A percentile compares a stretch with the other conserved stretches of the same genome.
These are phyloP conservation scores for Fregata magnificens DNA, from an alignment of 2,113 vertebrate species.

Conservation along the genomic window DNA sequence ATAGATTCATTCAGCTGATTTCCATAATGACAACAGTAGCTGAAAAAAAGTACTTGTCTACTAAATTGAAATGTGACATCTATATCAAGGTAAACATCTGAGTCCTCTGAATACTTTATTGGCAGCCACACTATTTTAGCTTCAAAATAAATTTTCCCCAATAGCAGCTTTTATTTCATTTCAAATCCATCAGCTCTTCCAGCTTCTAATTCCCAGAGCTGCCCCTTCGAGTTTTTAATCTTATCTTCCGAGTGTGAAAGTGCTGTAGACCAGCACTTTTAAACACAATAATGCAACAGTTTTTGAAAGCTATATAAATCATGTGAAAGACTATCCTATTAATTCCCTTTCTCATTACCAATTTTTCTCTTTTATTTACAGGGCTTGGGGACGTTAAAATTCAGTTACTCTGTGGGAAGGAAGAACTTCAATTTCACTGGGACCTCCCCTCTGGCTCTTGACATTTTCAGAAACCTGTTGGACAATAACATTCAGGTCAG, in stretches of 20 bases:
- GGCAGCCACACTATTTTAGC: background rate
- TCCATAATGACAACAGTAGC: conserved; percentile 23
- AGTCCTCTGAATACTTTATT: conserved; percentile 4
- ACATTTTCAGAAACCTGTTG: conserved; percentile 51
- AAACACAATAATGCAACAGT: conserved; percentile 44
- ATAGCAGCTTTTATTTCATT: conserved; percentile 50
- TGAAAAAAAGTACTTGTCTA: background rate
- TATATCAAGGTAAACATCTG: conserved; percentile 9
- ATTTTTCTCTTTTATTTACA: conserved; percentile 55
- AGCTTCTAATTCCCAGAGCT: conserved; percentile 50
- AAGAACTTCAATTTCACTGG: conserved; percentile 19
- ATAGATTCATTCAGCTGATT: conserved; percentile 6
- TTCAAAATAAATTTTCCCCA: conserved; percentile 39
- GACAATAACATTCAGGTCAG: background rate
- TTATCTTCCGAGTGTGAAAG: conserved; percentile 39
- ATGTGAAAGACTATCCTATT: conserved; percentile 31
- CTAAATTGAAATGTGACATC: conserved; percentile 33
- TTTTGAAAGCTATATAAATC: conserved; percentile 55
- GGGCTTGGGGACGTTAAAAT: conserved; percentile 12
- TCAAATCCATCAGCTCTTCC: conserved; percentile 41
- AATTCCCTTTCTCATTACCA: conserved; percentile 39
- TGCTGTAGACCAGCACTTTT: conserved; percentile 49
- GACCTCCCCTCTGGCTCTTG: conserved; percentile 49
- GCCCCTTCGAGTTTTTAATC: conserved; percentile 48
- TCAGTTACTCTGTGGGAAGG: background rate